phyloP scores from a whole-genome alignment of 2,113 vertebrate species.

The Gambusia holbrooki region DNA sequence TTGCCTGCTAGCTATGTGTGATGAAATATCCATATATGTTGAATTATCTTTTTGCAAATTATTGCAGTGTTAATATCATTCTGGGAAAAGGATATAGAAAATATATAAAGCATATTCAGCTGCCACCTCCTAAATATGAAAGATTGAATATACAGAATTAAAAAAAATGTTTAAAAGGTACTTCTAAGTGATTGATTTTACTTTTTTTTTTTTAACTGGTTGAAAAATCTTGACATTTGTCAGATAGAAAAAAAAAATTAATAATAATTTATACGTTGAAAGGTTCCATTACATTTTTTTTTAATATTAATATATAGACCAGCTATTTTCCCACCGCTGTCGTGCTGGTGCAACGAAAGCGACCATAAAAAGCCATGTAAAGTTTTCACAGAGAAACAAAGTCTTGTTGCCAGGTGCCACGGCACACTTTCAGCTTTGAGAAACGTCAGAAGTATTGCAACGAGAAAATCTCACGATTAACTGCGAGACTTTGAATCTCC shows the following conservation, averaged over 20 bases:
- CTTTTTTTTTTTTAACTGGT: not conserved
- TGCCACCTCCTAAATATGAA: not conserved
- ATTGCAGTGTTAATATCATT: conserved; percentile 3
- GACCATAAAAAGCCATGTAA: not conserved
- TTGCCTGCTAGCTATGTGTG: not conserved
- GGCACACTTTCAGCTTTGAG: conserved; percentile 46
- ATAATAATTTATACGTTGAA: not conserved
- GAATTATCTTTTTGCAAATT: not conserved
- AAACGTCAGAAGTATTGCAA: conserved; percentile 63
- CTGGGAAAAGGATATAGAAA: not conserved
- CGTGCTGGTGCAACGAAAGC: not conserved
- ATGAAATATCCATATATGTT: not conserved
- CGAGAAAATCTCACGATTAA: conserved; percentile 75
- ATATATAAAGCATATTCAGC: not conserved
- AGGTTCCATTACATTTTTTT: not conserved
- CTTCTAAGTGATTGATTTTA: not conserved
- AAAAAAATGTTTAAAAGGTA: not conserved
- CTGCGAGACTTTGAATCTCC: conserved; percentile 67
- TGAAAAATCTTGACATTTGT: not conserved
- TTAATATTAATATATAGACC: too few relatives aligned
- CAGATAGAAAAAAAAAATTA: not conserved
- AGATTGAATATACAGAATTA: not conserved
- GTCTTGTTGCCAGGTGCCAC: conserved; percentile 10
- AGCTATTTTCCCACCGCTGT: too few relatives aligned
- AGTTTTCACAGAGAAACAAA: not conserved